Base-by-base conservation (phyloP, 2,113 vertebrate species). In the Callopanchax toddi region DNA sequence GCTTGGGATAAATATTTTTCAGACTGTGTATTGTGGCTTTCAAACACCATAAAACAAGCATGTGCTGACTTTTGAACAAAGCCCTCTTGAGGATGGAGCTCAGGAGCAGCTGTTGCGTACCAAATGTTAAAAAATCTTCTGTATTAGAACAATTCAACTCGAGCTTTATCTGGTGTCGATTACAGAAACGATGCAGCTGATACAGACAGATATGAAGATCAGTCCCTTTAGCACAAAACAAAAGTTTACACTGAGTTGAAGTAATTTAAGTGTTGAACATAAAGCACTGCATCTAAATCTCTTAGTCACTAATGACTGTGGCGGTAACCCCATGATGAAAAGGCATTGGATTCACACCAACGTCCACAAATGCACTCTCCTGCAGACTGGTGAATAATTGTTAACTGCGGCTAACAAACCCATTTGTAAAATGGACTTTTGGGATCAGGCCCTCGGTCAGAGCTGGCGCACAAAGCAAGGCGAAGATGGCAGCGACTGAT, bases 381-480 rank as follows among this genome's bases (percentile, higher is more conserved):
- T 25, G 13, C 2, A 10, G 23, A 23, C 8, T 21, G 40, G 48
- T 50, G 54, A 52, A 32, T 60, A 70, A 84, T 77, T 58, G 81
- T 80, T 81, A 71, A 69, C 66, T 50, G 13, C 26, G 29, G 66
- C 77, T 71, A 78, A 76, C 3, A 57, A 74, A 76, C 45, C 81
- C 76, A 70, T 82, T 79, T 81, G 70, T 86, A 74, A 86, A 89
- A 90, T 87, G 61, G 68, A 67, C 77, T 74, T 86, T 76, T 78
- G 32, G 45, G 62, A 84, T 60, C 56, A 65, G 65, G 54, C 51
- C 37, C 51, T 66, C 70, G 48, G 66, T 42, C 49, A 73, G 69
- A 63, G 68, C 52, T 60, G 79, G 65, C 54, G 46, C 56, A 44
- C 65, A 48, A 45, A 36, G 42, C 51, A 45, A 17, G 16, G 64